A percentile compares a stretch with the other conserved stretches of the same genome.
Evolutionary conservation across 2,113 vertebrate species (phyloP).

Genomic region (Hippocampus abdominalis): DNA sequence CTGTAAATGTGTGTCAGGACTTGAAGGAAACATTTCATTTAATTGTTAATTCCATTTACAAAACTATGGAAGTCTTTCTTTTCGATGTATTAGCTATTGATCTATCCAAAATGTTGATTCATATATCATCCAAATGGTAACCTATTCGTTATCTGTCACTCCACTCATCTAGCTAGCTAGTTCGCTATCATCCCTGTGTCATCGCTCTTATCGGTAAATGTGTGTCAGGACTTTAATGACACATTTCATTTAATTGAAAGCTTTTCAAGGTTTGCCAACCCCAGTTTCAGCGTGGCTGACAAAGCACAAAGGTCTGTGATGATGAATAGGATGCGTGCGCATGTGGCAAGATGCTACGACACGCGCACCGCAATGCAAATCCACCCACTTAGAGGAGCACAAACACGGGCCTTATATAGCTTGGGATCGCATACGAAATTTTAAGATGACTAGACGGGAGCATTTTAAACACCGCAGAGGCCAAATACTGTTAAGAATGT

Average conservation of each 20-base stretch:
- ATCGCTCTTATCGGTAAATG: neutral
- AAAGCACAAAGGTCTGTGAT: no score
- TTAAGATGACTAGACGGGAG: neutral
- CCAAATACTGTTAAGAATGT: constrained; percentile 26
- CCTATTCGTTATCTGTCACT: no score
- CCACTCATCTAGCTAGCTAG: no score
- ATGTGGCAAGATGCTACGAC: neutral
- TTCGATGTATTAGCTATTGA: neutral
- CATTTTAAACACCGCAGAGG: constrained; percentile 4
- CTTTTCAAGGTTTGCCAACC: no score
- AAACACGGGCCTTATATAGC: neutral
- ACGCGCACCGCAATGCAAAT: neutral
- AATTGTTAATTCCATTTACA: no score
- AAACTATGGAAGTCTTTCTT: neutral
- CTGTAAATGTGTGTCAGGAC: neutral
- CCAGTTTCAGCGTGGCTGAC: no score
- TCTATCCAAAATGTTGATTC: neutral
- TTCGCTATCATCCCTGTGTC: neutral
- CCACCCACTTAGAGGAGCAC: neutral
- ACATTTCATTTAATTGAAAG: no score
- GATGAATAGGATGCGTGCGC: no score
- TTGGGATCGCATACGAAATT: neutral
- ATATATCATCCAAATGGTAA: no score
- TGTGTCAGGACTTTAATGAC: no score
- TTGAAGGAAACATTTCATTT: no score